Evolutionary conservation across 2,888 invertebrate species (phyloP), one percentile per base, ranked within the genome.

Genomic region (Dasysyrphus tricinctus): DNA sequence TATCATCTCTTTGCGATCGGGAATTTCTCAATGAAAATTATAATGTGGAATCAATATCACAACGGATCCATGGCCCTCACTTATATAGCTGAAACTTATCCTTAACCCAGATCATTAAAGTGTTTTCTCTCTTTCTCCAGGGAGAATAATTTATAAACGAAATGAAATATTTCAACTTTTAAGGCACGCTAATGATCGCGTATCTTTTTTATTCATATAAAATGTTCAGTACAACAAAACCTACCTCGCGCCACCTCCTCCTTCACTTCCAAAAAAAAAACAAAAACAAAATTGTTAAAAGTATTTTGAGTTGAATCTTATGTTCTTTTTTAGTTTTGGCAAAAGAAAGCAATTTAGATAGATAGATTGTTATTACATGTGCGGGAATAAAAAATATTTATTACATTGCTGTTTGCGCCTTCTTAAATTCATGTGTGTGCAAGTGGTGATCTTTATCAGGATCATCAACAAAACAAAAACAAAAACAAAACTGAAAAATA

Each of bases 261-360:
- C 77, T 72, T 72, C 61, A 39, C 44, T 51, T 49, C 32, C 42
- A 65, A 61, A 54, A 29, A 32, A 29, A 54, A n/a, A n/a, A n/a
- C n/a, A n/a, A n/a, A n/a, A n/a, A n/a, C n/a, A n/a, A n/a, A n/a
- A n/a, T n/a, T n/a, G n/a, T n/a, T n/a, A n/a, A 14, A 14, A 14
- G 2, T 12, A 51, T 72, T 34, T 57, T 59, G 37, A 34, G 11
- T 37, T 61, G 24, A 42, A 59, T 5, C 59, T 24, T 49, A n/a
- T 63, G 37, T 49, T 19, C 14, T 34, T 42, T 42, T 57, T 65
- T 39, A 49, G 32, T 80, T 81, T 86, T 82, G 77, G 82, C 86
- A 86, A 86, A 85, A 82, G 86, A 86, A 86, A 86, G 79, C 82
- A 86, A 86, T 86, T 86, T 86, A 86, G 86, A 86, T 86, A 86